A percentile compares a stretch with the other conserved stretches of the same genome.
phyloP scores from a whole-genome alignment of 2,797 vertebrate genomes.

The Vespertilio murinus region DNA sequence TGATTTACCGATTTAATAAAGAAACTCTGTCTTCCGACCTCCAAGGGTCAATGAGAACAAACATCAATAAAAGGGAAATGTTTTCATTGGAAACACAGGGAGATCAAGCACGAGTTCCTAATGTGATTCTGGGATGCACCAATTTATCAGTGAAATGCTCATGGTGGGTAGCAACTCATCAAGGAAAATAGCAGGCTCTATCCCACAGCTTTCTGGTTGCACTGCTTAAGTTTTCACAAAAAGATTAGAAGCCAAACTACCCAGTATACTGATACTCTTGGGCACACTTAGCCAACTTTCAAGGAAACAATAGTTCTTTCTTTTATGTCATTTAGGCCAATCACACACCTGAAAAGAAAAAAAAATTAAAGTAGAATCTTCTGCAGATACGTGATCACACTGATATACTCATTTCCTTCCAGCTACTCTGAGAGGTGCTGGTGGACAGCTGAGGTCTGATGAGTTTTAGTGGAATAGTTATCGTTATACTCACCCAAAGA shows the following conservation, averaged over 20 bases:
- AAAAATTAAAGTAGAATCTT: neutral
- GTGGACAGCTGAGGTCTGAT: neutral
- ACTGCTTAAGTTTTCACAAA: slow-evolving; percentile 19
- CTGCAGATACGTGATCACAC: neutral
- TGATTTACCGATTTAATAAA: slow-evolving; percentile 84
- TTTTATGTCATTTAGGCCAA: slow-evolving; percentile 14
- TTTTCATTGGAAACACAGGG: slow-evolving; percentile 79
- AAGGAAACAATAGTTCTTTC: slow-evolving; percentile 34
- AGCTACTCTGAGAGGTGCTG: neutral
- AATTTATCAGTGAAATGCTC: slow-evolving; percentile 51
- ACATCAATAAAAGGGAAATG: slow-evolving; percentile 73
- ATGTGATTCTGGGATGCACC: slow-evolving; percentile 38
- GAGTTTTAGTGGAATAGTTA: neutral
- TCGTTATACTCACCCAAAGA: neutral
- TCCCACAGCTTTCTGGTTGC: neutral
- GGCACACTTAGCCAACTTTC: neutral
- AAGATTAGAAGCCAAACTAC: slow-evolving; percentile 54
- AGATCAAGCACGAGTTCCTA: slow-evolving; percentile 57
- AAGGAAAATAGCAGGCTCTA: slow-evolving; percentile 48
- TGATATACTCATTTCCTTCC: neutral
- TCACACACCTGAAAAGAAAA: neutral
- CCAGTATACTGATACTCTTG: slow-evolving; percentile 16
- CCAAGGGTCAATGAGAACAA: slow-evolving; percentile 78
- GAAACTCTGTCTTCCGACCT: slow-evolving; percentile 71
- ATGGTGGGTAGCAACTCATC: neutral